These are phyloP conservation scores for Gobionotothen gibberifrons DNA, from an alignment of 2,797 vertebrate species.

Conservation along the genomic window DNA sequence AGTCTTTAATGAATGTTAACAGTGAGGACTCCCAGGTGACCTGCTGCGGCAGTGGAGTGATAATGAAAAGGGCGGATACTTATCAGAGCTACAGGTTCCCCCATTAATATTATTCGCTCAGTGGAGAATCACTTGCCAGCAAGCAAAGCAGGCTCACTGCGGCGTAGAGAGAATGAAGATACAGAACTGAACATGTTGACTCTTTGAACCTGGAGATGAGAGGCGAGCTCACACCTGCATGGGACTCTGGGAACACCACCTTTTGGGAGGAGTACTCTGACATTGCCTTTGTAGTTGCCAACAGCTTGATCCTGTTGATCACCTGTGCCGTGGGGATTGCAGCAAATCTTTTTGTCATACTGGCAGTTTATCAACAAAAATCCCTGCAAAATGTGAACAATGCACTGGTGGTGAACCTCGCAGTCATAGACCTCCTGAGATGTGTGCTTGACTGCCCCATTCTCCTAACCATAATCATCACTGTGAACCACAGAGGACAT, in stretches of 20 bases:
- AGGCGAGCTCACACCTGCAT: constrained; percentile 37
- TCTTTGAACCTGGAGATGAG: constrained; percentile 77
- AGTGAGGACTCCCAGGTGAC: constrained; percentile 76
- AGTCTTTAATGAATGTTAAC: constrained; percentile 78
- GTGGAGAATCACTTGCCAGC: constrained; percentile 6
- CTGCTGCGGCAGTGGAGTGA: constrained; percentile 70
- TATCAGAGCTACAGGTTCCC: constrained; percentile 59
- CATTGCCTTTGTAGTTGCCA: constrained; percentile 67
- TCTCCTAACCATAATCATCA: constrained; percentile 72
- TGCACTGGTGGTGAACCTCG: constrained; percentile 84
- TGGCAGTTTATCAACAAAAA: constrained; percentile 81
- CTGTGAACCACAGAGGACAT: constrained; percentile 32
- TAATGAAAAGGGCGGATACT: constrained; percentile 81
- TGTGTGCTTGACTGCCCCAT: constrained; percentile 81
- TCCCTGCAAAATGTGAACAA: constrained; percentile 82
- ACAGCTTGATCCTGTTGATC: constrained; percentile 72
- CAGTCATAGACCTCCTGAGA: constrained; percentile 77
- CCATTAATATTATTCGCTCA: constrained; percentile 45
- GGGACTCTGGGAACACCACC: constrained; percentile 67
- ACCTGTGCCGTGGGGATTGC: constrained; percentile 75
- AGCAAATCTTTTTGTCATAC: constrained; percentile 82
- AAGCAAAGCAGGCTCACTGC: constrained; percentile 7
- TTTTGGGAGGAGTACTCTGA: constrained; percentile 51
- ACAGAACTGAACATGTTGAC: constrained; percentile 40
- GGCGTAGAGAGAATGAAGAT: constrained; percentile 6